These are phyloP conservation scores for Athene cunicularia DNA, from an alignment of 2,113 vertebrate species.

Conservation along the genomic window DNA sequence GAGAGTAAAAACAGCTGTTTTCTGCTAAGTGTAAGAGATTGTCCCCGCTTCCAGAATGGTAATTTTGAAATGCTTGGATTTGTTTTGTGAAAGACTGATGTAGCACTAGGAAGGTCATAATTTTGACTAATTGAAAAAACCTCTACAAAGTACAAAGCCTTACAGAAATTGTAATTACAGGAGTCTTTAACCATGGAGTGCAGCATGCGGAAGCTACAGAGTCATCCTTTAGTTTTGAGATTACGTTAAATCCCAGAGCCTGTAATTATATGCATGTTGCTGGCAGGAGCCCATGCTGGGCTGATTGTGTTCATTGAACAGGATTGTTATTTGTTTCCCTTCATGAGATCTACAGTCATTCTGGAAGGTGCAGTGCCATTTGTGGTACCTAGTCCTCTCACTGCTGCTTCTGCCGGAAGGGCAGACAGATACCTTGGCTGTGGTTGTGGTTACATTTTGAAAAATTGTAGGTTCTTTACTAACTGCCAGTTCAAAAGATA, in stretches of 20 bases:
- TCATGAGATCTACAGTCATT: not conserved
- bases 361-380: not conserved
- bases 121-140: constrained; percentile 46
- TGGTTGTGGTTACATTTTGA: not conserved
- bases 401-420: not conserved
- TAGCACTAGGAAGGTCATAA: constrained; percentile 27
- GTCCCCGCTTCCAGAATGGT: not conserved
- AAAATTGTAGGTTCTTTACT: not conserved
- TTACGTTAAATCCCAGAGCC: constrained; percentile 36
- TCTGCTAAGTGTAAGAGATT: not conserved
- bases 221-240: constrained; percentile 45
- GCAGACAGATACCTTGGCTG: not conserved
- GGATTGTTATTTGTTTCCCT: not conserved
- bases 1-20: not conserved
- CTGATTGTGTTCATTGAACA: not conserved
- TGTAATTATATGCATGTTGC: constrained; percentile 46
- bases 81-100: constrained; percentile 1
- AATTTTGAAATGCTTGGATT: constrained; percentile 21
- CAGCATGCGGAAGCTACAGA: constrained; percentile 33
- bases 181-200: constrained; percentile 11
- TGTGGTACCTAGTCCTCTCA: not conserved
- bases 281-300: not conserved
- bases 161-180: constrained; percentile 47
- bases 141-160: constrained; percentile 19
- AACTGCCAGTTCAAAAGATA: constrained; percentile 7